These are phyloP conservation scores for Peribatodes rhomboidaria DNA, from an alignment of 2,888 invertebrate genomes.

Conservation along the genomic window DNA sequence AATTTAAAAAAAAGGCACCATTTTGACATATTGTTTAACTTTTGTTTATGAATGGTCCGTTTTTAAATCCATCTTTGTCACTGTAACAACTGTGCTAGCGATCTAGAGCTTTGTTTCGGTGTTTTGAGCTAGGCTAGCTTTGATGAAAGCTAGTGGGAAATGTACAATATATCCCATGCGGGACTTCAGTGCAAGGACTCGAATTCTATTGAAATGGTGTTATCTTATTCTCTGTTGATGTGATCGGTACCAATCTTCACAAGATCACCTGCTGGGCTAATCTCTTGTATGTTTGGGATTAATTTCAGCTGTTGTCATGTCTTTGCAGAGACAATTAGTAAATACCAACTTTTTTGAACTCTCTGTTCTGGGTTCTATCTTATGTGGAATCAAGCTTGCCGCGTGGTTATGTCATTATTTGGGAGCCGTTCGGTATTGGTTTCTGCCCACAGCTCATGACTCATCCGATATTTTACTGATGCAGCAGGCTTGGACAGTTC, in stretches of 20 bases:
- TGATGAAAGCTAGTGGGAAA: background rate
- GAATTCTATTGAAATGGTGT: too few species aligned
- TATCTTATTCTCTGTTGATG: too few species aligned
- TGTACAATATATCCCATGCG: background rate
- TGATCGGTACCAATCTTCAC: too few species aligned
- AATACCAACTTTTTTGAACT: background rate
- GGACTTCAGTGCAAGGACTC: too few species aligned
- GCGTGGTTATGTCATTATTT: too few species aligned
- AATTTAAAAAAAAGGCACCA: constrained; percentile 23
- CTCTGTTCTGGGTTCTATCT: background rate
- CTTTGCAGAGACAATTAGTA: too few species aligned
- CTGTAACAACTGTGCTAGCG: background rate
- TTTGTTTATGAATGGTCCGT: background rate
- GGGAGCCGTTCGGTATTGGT: too few species aligned
- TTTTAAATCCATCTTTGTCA: background rate
- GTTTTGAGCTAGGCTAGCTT: too few species aligned
- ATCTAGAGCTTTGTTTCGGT: background rate
- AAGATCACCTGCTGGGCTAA: background rate
- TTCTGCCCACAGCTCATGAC: background rate
- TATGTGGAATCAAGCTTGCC: too few species aligned
- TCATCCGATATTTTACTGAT: background rate
- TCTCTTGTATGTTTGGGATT: background rate
- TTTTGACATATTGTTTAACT: background rate
- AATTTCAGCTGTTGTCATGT: background rate
- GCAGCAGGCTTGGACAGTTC: too few species aligned